These are phyloP conservation scores for Vireo griseus DNA, from an alignment of 2,797 vertebrate genomes.

Conservation along the genomic window DNA sequence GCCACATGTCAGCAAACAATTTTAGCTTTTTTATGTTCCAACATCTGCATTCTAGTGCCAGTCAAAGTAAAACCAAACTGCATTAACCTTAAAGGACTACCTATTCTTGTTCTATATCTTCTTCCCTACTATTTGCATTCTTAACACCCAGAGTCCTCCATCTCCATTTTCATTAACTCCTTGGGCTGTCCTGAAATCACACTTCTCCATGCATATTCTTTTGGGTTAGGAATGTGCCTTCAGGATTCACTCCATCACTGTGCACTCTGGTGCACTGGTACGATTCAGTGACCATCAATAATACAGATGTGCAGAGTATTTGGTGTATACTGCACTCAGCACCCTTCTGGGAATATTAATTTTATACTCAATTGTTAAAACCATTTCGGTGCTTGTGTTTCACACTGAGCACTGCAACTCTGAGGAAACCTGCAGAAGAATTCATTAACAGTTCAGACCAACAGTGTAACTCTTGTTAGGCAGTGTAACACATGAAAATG, in stretches of 20 bases:
- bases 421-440: conserved; percentile 20
- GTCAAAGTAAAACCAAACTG: neutral
- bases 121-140: neutral
- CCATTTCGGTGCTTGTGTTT: conserved; percentile 17
- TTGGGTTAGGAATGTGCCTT: neutral
- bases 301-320: neutral
- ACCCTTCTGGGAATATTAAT: neutral
- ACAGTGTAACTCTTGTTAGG: neutral
- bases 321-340: neutral
- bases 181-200: neutral
- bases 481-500: conserved; percentile 23
- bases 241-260: neutral
- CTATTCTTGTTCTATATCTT: neutral
- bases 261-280: neutral
- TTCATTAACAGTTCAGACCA: conserved; percentile 28
- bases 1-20: neutral
- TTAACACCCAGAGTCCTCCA: neutral
- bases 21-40: neutral
- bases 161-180: neutral
- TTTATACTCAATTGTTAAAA: neutral
- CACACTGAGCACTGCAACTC: neutral
- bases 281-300: neutral
- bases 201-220: neutral
- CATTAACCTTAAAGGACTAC: neutral
- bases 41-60: neutral